Base-by-base conservation (phyloP, 2,888 invertebrate species). In the Trachelus iudaicus region DNA sequence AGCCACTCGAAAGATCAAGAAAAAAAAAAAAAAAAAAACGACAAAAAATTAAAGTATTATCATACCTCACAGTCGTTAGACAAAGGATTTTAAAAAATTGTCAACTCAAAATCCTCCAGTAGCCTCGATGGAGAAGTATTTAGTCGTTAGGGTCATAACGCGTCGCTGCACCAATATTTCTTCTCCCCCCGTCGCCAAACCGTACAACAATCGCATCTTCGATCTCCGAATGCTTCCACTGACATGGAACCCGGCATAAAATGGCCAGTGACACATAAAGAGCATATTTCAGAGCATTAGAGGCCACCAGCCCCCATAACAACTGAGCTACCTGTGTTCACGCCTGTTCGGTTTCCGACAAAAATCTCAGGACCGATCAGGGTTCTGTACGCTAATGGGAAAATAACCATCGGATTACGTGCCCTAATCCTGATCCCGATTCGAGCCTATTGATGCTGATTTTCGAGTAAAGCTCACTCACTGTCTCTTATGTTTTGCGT, bases 251-350 rank as follows among this genome's bases (percentile, higher is more conserved):
- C 73, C 69, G 79, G 85, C 84, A 88, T 85, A 88, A 89, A 90
- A 89, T 90, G 89, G 88, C 89, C 88, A 91, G 89, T 90, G 91
- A 91, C 91, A 91, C 90, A 90, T 91, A 90, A 91, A 90, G 88
- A 89, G 90, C 91, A 91, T 90, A 90, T 89, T 90, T 91, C 87
- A 77, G 85, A 83, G 90, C 81, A 90, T 91, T 90, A 90, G 87
- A 77, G 75, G 76, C 71, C 35, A 35, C 33, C 34, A 68, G 31
- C 40, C 37, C 75, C 75, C 75, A 77, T 69, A 73, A 75, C 75
- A 77, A 69, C 73, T 68, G 73, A 35, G 83, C 86, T 86, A 86
- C 86, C 86, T 85, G 85, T 78, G 76, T 81, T 75, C 56, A 79
- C 77, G 79, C 78, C 68, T 85, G 83, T 75, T 75, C 78, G 73